These are phyloP conservation scores for Geotrypetes seraphini DNA, from an alignment of 2,797 vertebrate genomes.

Conservation along the genomic window DNA sequence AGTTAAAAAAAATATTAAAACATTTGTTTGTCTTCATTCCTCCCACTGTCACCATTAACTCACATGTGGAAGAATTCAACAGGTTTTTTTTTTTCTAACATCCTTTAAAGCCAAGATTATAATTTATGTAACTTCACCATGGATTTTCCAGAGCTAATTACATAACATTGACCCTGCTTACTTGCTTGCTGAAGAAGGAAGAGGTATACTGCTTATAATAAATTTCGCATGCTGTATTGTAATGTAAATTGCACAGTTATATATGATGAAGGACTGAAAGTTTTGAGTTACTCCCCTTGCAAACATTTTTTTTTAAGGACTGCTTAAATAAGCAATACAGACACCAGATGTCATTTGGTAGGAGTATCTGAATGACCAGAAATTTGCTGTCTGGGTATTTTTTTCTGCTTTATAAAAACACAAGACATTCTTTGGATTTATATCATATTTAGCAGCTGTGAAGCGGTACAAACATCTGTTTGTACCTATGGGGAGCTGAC, in stretches of 20 bases:
- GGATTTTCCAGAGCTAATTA: conserved; percentile 56
- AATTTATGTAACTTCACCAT: conserved; percentile 45
- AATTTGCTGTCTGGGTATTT: conserved; percentile 70
- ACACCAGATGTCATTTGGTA: conserved; percentile 75
- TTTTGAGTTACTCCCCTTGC: conserved; percentile 69
- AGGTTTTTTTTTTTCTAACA: no score
- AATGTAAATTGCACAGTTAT: conserved; percentile 60
- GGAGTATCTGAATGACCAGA: conserved; percentile 68
- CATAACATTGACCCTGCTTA: conserved; percentile 55
- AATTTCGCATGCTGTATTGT: conserved; percentile 49
- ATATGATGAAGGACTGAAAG: conserved; percentile 52
- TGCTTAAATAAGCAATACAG: conserved; percentile 71
- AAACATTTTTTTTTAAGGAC: conserved; percentile 64
- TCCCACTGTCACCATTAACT: no score
- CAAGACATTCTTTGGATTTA: conserved; percentile 75
- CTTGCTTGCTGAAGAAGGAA: conserved; percentile 42
- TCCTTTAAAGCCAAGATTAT: conserved; percentile 35
- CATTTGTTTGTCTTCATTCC: no score
- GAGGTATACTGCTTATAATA: conserved; percentile 52
- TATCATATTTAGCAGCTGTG: conserved; percentile 74
- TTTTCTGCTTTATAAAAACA: conserved; percentile 64
- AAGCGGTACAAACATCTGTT: conserved; percentile 75
- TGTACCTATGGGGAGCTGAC: conserved; percentile 63
- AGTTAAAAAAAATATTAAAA: no score
- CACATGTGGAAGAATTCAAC: conserved; percentile 60